Base-by-base conservation (phyloP, 2,113 vertebrate genomes). In the Notiomystis cincta region DNA sequence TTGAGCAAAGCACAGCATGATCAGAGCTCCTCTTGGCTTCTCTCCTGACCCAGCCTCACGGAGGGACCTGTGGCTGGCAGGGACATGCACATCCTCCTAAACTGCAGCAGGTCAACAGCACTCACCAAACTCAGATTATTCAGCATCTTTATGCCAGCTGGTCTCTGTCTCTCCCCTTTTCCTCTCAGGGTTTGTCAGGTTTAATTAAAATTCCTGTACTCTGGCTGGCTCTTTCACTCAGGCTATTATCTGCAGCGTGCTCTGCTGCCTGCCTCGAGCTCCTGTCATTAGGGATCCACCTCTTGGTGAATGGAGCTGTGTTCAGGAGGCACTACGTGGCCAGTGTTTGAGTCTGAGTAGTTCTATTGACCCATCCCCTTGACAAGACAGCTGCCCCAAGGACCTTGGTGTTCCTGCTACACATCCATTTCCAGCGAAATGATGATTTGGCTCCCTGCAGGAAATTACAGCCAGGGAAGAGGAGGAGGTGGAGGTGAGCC, bases 171-270 rank as follows among this genome's bases (percentile, higher is more conserved):
- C 62, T 54, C 35, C 56, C 8, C 16, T 79, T 30, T 45, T 85
- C 53, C 82, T 93, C 78, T 61, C 47, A 47, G 66, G 53, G 66
- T 90, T 89, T 82, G n/a, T 65, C 73, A 87, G 24, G n/a, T 89
- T 93, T 95, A 96, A 97, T 94, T 96, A 96, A 71, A 91, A 80
- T 89, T 94, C 87, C 84, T 65, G 7, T 8, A 75, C 28, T 50
- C 0, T n/a, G 0, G 28, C 65, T 56, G n/a, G 51, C 54, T 87
- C 67, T 69, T 82, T 65, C 53, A 19, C 77, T 89, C 57, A 37
- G 64, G 84, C 66, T 48, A 15, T 89, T 82, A 72, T 69, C 87
- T 78, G 57, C 83, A 31, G 3, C 2, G 58, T 51, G 47, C 79
- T 92, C 62, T 50, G 13, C 56, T 58, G 79, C 75, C 75, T 71